Evolutionary conservation across 2,113 vertebrate genomes (phyloP).

Genomic region (Leucoraja erinaceus): DNA sequence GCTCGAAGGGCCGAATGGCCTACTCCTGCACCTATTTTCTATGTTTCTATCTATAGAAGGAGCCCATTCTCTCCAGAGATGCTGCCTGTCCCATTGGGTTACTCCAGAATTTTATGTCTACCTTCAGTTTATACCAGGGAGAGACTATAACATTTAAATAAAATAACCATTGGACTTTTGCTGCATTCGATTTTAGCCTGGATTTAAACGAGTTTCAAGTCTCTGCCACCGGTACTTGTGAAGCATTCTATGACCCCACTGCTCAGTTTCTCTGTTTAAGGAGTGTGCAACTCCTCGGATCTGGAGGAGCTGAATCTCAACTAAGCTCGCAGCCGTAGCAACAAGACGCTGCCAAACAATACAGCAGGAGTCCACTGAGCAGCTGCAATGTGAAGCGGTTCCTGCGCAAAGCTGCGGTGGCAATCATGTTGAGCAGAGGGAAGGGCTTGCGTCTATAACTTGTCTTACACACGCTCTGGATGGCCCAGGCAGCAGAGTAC

Average conservation of each 20-base stretch:
- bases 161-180: no score
- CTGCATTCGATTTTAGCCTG: no score
- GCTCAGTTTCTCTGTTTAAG: background rate
- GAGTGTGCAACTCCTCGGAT: background rate
- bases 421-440: background rate
- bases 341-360: background rate
- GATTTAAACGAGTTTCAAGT: no score
- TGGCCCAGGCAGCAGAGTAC: background rate
- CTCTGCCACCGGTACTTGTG: no score
- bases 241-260: background rate
- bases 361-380: background rate
- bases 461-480: background rate
- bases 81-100: no score
- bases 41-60: no score
- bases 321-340: background rate
- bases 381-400: background rate
- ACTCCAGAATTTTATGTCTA: no score
- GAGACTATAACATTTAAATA: no score
- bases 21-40: no score
- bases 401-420: background rate
- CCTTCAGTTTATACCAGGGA: no score
- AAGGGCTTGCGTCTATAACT: background rate
- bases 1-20: no score
- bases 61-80: no score
- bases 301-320: background rate